Evolutionary conservation across 2,113 vertebrate species (phyloP).

Genomic region (mouse (Mus musculus)): DNA sequence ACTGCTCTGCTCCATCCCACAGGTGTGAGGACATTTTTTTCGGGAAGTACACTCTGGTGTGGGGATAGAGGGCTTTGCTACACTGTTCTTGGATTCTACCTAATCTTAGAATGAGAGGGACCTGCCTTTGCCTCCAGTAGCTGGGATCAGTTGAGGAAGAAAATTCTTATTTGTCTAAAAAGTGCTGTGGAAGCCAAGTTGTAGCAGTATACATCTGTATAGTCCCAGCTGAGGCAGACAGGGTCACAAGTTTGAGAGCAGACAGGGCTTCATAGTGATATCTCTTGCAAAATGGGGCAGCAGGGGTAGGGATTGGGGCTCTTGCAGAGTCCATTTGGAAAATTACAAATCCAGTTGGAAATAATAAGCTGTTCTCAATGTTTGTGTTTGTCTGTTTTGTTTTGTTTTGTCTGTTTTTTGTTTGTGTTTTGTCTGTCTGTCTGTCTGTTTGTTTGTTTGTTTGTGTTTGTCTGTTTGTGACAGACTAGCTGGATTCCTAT

Average conservation of each 20-base stretch:
- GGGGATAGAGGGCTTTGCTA: not conserved
- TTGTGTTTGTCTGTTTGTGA: conserved; percentile 4
- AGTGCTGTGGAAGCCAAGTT: not conserved
- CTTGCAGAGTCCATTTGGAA: conserved; percentile 69
- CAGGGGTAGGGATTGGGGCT: not conserved
- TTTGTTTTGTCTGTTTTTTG: no score
- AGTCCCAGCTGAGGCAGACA: not conserved
- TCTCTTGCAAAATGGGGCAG: not conserved
- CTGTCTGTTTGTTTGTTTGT: no score
- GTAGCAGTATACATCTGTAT: not conserved
- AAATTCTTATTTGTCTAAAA: conserved; percentile 58
- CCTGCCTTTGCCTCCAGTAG: conserved; percentile 54
- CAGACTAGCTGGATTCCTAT: conserved; percentile 47
- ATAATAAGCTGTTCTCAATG: conserved; percentile 26
- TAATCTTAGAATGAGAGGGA: not conserved
- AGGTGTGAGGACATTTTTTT: not conserved
- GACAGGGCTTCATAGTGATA: not conserved
- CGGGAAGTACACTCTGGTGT: not conserved
- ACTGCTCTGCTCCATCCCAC: not conserved
- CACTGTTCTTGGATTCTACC: not conserved
- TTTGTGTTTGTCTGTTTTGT: conserved; percentile 20
- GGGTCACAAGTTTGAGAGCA: not conserved
- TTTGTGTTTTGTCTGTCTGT: no score
- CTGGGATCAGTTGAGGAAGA: conserved; percentile 45
- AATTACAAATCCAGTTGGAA: conserved; percentile 64